Percentiles rank a stretch among this genome's conserved stretches.
Conservation (phyloP, 2,888 invertebrate species). For the Orthonychiurus folsomi region DNA sequence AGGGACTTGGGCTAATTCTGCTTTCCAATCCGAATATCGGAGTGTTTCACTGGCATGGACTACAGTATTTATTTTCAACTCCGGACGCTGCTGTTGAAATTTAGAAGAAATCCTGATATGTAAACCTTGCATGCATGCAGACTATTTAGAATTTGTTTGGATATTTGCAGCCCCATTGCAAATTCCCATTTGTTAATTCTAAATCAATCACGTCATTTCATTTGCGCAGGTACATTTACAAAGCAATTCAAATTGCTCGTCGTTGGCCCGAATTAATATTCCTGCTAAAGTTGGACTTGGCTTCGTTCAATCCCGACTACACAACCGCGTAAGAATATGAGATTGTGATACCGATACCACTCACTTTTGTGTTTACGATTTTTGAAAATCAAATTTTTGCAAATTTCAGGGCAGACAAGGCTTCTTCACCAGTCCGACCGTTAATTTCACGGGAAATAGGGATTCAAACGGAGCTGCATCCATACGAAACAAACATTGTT, state of each 20-base stretch:
- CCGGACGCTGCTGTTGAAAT: constrained; percentile 26
- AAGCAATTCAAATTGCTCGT: constrained; percentile 26
- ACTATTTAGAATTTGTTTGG: no score
- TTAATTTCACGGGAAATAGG: constrained; percentile 14
- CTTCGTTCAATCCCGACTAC: constrained; percentile 23
- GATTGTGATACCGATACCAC: background rate
- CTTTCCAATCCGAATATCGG: constrained; percentile 33
- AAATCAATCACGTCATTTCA: no score
- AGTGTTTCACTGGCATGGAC: constrained; percentile 25
- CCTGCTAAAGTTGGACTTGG: constrained; percentile 27
- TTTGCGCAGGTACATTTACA: constrained; percentile 17
- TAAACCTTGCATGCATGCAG: constrained; percentile 14
- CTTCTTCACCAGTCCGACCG: background rate
- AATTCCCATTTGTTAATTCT: background rate
- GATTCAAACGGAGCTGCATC: constrained; percentile 35
- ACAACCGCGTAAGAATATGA: constrained; percentile 16
- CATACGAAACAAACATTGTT: constrained; percentile 28
- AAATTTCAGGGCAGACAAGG: constrained; percentile 5
- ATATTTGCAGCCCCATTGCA: no score
- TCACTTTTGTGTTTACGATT: no score
- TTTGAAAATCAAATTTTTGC: background rate
- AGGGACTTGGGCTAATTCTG: constrained; percentile 30
- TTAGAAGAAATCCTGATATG: constrained; percentile 27
- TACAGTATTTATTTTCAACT: constrained; percentile 25
- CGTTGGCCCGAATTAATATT: constrained; percentile 33